Evolutionary conservation across 2,888 invertebrate species (phyloP).

Genomic region (Brenthis hecate): DNA sequence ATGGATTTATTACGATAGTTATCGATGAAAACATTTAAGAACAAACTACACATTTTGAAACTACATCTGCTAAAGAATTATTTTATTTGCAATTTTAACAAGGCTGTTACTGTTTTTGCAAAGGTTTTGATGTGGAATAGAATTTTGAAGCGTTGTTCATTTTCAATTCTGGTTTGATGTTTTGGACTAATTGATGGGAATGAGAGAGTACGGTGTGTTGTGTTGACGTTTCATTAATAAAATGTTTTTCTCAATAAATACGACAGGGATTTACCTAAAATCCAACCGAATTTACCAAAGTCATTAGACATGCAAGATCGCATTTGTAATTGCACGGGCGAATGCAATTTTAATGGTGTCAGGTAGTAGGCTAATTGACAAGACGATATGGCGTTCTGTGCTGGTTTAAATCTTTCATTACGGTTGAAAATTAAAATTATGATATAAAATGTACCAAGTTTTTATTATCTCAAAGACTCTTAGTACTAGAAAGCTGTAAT

Average conservation of each 20-base stretch:
- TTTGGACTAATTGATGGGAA: slow-evolving; percentile 55
- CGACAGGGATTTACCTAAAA: background rate
- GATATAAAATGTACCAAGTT: no score
- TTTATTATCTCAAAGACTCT: no score
- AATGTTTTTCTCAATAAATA: background rate
- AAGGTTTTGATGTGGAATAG: slow-evolving; percentile 22
- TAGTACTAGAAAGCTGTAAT: no score
- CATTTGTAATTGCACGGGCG: no score
- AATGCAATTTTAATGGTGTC: slow-evolving; percentile 10
- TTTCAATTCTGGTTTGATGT: slow-evolving; percentile 47
- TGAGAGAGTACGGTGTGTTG: slow-evolving; percentile 23
- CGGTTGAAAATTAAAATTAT: no score
- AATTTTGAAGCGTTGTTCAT: slow-evolving; percentile 47
- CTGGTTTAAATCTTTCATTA: no score
- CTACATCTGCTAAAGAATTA: slow-evolving; percentile 22
- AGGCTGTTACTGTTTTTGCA: slow-evolving; percentile 20
- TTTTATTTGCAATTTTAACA: slow-evolving; percentile 19
- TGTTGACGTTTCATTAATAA: background rate
- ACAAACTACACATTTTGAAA: slow-evolving; percentile 10
- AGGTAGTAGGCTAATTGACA: slow-evolving; percentile 9
- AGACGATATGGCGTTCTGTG: no score
- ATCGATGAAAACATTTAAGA: slow-evolving; percentile 9
- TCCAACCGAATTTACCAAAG: background rate
- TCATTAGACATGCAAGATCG: background rate
- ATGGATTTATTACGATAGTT: no score